phyloP scores from a whole-genome alignment of 2,888 invertebrate genomes.

The Platerodrilus igneus region DNA sequence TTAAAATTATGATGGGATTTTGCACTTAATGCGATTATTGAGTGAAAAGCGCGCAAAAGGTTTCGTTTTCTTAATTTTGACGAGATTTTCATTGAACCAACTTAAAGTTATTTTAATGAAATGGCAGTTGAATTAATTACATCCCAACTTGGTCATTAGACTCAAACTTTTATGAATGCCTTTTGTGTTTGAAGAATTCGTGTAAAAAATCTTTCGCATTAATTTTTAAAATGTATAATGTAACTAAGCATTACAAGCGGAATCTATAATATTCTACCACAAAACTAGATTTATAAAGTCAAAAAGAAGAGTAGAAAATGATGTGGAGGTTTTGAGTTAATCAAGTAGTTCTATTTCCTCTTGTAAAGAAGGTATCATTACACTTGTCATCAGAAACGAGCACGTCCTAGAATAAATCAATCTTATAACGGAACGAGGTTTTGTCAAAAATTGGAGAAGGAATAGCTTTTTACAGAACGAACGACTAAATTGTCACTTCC shows the following conservation, averaged over 20 bases:
- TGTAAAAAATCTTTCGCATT: no score
- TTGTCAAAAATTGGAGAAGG: slow-evolving; percentile 23
- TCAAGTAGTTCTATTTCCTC: slow-evolving; percentile 28
- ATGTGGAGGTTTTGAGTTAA: slow-evolving; percentile 27
- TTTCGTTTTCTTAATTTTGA: slow-evolving; percentile 23
- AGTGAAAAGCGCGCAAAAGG: slow-evolving; percentile 21
- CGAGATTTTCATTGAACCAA: slow-evolving; percentile 22
- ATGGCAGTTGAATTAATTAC: slow-evolving; percentile 19
- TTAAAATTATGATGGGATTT: slow-evolving; percentile 22
- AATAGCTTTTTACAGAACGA: slow-evolving; percentile 22
- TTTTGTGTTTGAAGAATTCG: no score
- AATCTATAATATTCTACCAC: no score
- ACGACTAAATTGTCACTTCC: slow-evolving; percentile 25
- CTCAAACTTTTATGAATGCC: no score
- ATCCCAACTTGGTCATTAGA: slow-evolving; percentile 10
- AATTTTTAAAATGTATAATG: no score
- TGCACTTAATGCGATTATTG: slow-evolving; percentile 25
- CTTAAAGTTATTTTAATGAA: slow-evolving; percentile 20
- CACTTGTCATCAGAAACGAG: slow-evolving; percentile 25
- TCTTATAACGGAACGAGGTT: slow-evolving; percentile 25
- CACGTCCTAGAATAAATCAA: slow-evolving; percentile 26
- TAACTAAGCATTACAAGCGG: no score
- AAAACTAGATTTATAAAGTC: no score
- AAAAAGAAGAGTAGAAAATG: no score
- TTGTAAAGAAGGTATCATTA: slow-evolving; percentile 28